phyloP scores from a whole-genome alignment of 2,888 invertebrate genomes.

The Tridacna crocea region DNA sequence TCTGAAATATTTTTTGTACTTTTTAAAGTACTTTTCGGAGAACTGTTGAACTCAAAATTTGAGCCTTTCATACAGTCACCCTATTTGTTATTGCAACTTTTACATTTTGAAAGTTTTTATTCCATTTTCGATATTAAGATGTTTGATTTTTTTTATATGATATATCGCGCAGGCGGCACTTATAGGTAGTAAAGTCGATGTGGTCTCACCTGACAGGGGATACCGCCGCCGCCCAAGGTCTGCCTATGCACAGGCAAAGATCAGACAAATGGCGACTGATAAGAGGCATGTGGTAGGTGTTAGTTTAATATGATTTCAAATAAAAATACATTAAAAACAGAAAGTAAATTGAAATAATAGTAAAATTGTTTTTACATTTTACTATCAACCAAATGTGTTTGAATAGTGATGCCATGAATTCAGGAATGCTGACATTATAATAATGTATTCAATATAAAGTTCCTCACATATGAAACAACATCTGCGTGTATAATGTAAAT shows the following conservation, averaged over 20 bases:
- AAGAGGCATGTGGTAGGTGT: conserved; percentile 7
- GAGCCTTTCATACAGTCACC: neutral
- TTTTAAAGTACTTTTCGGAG: no score
- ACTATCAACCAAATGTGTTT: no score
- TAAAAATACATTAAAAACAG: no score
- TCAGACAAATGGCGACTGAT: conserved; percentile 34
- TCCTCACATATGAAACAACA: no score
- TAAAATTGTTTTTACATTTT: no score
- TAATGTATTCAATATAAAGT: no score
- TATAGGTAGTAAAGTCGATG: conserved; percentile 77
- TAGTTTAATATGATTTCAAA: neutral
- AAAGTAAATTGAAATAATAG: no score
- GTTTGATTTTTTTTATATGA: neutral
- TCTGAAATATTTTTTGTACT: no score
- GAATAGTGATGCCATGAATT: no score
- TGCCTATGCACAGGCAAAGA: conserved; percentile 69
- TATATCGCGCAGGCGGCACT: conserved; percentile 74
- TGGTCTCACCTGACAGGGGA: conserved; percentile 61
- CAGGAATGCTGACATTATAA: no score
- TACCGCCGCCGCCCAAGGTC: conserved; percentile 71
- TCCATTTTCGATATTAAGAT: neutral
- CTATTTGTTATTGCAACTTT: conserved; percentile 9
- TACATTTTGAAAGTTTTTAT: neutral
- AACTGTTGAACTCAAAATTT: no score
- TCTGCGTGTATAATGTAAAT: no score